Conservation (phyloP, 2,113 vertebrate species). For the Eretmochelys imbricata region DNA sequence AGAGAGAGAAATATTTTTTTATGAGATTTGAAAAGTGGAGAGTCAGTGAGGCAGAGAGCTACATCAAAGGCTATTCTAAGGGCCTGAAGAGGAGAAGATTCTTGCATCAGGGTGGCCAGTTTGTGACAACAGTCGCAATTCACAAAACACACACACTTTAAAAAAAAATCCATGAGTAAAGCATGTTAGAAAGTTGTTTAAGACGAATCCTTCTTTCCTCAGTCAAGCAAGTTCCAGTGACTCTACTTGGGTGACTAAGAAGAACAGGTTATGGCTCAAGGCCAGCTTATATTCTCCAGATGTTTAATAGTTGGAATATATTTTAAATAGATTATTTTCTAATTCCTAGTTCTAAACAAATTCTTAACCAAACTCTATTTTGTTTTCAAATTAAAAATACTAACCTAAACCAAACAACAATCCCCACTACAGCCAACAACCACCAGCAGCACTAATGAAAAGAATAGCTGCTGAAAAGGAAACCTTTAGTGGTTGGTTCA, state of each 20-base stretch:
- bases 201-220: neutral
- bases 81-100: neutral
- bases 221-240: neutral
- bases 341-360: neutral
- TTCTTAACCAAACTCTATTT: neutral
- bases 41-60: conserved; percentile 5
- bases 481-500: neutral
- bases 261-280: neutral
- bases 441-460: neutral
- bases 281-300: neutral
- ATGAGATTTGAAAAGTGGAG: conserved; percentile 13
- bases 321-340: neutral
- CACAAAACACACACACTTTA: neutral
- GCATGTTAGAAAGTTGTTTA: neutral
- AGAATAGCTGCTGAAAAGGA: neutral
- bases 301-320: neutral
- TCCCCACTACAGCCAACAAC: neutral
- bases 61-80: conserved; percentile 11
- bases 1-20: conserved; percentile 9
- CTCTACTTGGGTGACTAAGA: neutral
- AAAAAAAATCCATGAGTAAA: neutral
- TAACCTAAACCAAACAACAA: neutral
- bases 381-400: neutral
- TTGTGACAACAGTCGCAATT: neutral
- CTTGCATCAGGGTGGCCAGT: neutral